Base-by-base conservation (phyloP, 2,113 vertebrate species). In the Ophiodon elongatus region DNA sequence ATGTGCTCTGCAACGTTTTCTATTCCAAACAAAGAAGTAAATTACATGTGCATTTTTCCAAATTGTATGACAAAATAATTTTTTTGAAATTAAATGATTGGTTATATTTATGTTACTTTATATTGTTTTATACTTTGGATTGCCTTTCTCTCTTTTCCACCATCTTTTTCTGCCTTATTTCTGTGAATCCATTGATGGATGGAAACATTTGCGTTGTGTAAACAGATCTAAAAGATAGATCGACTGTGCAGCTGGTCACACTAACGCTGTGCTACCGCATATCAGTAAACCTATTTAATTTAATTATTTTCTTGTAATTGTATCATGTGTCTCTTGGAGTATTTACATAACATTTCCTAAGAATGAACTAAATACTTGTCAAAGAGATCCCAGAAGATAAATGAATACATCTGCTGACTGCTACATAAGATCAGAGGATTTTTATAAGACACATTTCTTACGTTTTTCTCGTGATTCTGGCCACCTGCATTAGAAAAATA, bases 201-300 rank as follows among this genome's bases (percentile, higher is more conserved):
- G 25, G 14, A 80, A 79, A 76, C 15, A 63, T 74, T 50, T 67
- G 13, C 2, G 1, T 65, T 62, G 33, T 41, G 4, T 76, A 80
- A 80, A 41, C n/a, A 47, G 17, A 85, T 72, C 31, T 75, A 15
- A 81, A 31, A 25, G 13, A 80, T 45, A 71, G 8, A 69, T 54
- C 13, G 35, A 6, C 78, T 75, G 56, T 39, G 10, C 14, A 43
- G 35, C 54, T 57, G 23, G 23, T 60, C 23, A 11, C 21, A 57
- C 25, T 73, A 59, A 79, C 68, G 66, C 43, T 65, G 57, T 9
- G 21, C 15, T 43, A 10, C 71, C 47, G 41, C 59, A 68, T 76
- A 47, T 82, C 45, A 57, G n/a, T 78, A 21, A 80, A 80, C 13
- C 19, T 45, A 19, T 79, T 80, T 15, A 23, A 68, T 41, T 56